These are phyloP conservation scores for Lasioglossum albipes DNA, from an alignment of 1,140 invertebrate species.

Conservation along the genomic window DNA sequence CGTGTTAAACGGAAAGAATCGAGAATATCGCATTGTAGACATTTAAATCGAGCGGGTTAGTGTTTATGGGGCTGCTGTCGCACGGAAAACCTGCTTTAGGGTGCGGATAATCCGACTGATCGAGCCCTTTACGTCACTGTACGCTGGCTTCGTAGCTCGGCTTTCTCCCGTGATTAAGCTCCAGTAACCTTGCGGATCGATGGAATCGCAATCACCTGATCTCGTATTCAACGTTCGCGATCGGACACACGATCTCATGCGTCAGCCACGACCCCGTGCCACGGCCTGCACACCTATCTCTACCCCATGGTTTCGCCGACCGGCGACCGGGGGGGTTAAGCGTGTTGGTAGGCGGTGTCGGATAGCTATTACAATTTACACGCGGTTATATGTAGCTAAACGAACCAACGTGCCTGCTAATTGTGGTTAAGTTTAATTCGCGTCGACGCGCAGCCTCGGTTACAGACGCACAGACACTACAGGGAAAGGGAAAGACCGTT, in stretches of 20 bases:
- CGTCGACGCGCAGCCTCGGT: constrained; percentile 44
- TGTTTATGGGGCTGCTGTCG: neutral
- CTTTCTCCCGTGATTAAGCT: constrained; percentile 35
- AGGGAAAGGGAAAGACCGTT: constrained; percentile 11
- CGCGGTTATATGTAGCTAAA: constrained; percentile 61
- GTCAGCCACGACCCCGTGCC: constrained; percentile 1
- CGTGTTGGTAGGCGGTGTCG: constrained; percentile 20
- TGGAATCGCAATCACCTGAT: constrained; percentile 58
- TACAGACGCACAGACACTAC: neutral
- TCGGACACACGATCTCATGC: constrained; percentile 24
- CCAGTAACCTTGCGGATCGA: constrained; percentile 50
- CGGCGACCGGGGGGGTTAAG: neutral
- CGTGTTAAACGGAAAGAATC: too few species aligned
- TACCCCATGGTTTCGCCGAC: neutral
- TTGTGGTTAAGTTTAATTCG: constrained; percentile 72
- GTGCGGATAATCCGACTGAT: constrained; percentile 20
- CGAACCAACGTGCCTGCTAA: constrained; percentile 62
- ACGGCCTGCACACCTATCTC: neutral
- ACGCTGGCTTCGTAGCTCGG: constrained; percentile 34
- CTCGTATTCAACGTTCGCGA: constrained; percentile 56
- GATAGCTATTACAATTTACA: constrained; percentile 67
- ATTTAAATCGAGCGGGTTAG: neutral
- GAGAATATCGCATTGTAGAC: too few species aligned
- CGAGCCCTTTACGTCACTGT: constrained; percentile 35
- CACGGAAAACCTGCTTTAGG: constrained; percentile 23